Conservation (phyloP, 2,113 vertebrate genomes). For the Rostratula benghalensis region DNA sequence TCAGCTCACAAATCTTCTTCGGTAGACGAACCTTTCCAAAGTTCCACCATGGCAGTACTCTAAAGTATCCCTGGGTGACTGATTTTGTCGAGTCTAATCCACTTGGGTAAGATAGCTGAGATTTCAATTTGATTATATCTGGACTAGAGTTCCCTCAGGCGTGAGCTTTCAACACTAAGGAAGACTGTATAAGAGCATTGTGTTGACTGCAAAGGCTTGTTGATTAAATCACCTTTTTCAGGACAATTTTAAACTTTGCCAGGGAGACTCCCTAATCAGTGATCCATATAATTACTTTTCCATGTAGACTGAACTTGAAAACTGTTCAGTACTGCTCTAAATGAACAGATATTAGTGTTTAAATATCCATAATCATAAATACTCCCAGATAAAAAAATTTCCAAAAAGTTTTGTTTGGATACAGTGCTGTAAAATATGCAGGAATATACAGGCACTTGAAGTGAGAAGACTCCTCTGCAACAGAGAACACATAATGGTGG, state of each 20-base stretch:
- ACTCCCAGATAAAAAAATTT: neutral
- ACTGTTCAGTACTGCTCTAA: neutral
- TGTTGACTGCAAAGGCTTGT: neutral
- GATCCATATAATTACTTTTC: constrained; percentile 14
- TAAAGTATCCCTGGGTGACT: constrained; percentile 1
- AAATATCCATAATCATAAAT: neutral
- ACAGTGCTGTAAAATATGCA: neutral
- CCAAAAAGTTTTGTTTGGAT: neutral
- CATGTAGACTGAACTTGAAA: neutral
- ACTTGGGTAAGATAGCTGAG: neutral
- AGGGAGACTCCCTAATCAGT: neutral
- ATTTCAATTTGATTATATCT: neutral
- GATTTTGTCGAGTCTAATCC: constrained; percentile 17
- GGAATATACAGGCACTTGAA: neutral
- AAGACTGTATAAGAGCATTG: neutral
- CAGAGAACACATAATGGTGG: neutral
- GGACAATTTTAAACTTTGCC: neutral
- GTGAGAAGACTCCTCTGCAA: neutral
- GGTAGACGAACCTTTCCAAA: neutral
- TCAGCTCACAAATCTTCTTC: neutral
- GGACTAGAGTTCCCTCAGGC: neutral
- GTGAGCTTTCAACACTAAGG: neutral
- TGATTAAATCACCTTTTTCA: constrained; percentile 24
- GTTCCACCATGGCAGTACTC: neutral
- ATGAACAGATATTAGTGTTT: neutral